These are phyloP conservation scores for Oreochromis niloticus DNA, from an alignment of 2,113 vertebrate species.

Conservation along the genomic window DNA sequence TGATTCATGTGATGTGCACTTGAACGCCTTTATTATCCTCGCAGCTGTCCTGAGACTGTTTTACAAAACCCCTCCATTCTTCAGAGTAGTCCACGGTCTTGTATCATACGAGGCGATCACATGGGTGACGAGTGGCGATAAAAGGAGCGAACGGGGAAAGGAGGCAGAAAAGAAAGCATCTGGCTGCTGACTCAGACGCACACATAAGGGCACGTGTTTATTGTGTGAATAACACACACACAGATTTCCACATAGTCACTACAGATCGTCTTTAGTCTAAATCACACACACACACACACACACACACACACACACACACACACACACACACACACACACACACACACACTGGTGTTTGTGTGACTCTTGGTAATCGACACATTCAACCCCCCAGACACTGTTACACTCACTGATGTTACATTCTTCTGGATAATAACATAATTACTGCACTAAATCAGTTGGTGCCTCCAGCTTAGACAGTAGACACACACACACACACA, in stretches of 20 bases:
- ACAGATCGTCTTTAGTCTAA: not conserved
- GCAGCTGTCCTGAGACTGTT: not conserved
- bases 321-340: not conserved
- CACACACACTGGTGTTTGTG: not conserved
- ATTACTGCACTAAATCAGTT: slow-evolving; percentile 35
- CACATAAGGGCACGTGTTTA: not conserved
- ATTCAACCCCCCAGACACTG: not conserved
- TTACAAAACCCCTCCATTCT: not conserved
- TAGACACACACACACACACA: not conserved
- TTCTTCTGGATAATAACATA: slow-evolving; percentile 48
- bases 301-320: not conserved
- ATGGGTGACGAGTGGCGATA: not conserved
- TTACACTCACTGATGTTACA: slow-evolving; percentile 26
- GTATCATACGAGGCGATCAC: not conserved
- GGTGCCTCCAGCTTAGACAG: not conserved
- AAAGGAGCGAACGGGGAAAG: not conserved
- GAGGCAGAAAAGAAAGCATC: not conserved
- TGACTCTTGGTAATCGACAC: not conserved
- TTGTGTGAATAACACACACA: slow-evolving; percentile 15
- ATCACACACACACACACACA: slow-evolving; percentile 38
- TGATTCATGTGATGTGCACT: slow-evolving; percentile 19
- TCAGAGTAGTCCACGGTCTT: not conserved
- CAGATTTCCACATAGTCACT: not conserved
- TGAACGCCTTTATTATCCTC: not conserved
- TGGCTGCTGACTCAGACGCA: slow-evolving; percentile 54